Evolutionary conservation across 2,113 vertebrate genomes (phyloP).

Genomic region (Cebidichthys violaceus): DNA sequence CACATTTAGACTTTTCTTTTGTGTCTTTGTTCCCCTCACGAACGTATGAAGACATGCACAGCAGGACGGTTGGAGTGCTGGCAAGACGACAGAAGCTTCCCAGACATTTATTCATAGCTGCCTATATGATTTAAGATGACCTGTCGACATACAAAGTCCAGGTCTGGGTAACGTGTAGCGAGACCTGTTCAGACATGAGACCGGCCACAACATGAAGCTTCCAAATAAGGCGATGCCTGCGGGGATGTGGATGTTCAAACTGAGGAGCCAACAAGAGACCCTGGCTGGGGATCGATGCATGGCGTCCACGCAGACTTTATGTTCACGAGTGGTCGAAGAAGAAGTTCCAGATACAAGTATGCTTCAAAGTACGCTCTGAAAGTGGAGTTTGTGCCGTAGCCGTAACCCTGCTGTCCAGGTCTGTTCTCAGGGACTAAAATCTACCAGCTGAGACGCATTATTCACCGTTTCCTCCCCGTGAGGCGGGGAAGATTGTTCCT

Average conservation of each 20-base stretch:
- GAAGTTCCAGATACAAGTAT: not conserved
- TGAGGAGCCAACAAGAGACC: not conserved
- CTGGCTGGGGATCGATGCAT: not conserved
- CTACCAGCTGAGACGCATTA: constrained; percentile 62
- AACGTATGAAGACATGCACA: not conserved
- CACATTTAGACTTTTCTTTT: constrained; percentile 1
- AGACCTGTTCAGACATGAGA: not conserved
- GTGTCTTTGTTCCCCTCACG: not conserved
- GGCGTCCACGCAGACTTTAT: not conserved
- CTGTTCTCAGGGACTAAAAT: constrained; percentile 31
- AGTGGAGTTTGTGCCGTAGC: not conserved
- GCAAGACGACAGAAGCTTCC: not conserved
- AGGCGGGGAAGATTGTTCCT: constrained; percentile 22
- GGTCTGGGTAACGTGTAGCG: not conserved
- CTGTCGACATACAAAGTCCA: not conserved
- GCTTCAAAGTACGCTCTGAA: not conserved
- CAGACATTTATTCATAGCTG: not conserved
- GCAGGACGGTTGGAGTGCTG: not conserved
- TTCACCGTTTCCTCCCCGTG: constrained; percentile 41
- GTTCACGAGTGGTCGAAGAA: not conserved
- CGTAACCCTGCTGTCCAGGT: not conserved
- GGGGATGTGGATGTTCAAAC: not conserved
- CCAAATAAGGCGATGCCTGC: not conserved
- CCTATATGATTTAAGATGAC: not conserved
- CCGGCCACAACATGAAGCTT: not conserved